Conservation (phyloP, 2,797 vertebrate genomes). For the Anguilla marmorata region DNA sequence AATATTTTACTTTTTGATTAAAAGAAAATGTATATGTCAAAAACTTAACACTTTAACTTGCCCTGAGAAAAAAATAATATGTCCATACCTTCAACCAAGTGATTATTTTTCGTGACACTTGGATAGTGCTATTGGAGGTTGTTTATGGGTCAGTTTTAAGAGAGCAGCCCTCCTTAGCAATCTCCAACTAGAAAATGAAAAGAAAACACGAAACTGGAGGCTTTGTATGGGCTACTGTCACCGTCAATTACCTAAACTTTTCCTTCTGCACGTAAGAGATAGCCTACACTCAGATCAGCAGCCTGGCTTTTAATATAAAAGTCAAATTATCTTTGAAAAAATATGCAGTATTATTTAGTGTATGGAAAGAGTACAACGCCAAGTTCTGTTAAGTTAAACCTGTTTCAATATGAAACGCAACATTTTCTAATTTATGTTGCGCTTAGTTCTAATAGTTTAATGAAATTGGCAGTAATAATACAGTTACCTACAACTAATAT, state of each 20-base stretch:
- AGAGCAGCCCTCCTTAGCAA: conserved; percentile 65
- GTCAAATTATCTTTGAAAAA: background rate
- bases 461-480: background rate
- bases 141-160: conserved; percentile 65
- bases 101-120: conserved; percentile 80
- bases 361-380: background rate
- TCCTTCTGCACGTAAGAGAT: no score
- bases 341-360: background rate
- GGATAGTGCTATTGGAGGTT: conserved; percentile 76
- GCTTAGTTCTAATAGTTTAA: background rate
- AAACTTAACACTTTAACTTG: background rate
- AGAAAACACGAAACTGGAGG: background rate
- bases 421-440: background rate
- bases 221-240: background rate
- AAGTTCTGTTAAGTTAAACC: background rate
- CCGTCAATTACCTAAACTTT: background rate
- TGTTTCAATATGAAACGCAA: background rate
- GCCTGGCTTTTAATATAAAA: background rate
- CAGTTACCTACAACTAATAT: background rate
- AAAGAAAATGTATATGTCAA: background rate
- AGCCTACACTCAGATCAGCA: background rate
- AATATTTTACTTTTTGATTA: background rate
- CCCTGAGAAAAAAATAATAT: conserved; percentile 6
- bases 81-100: conserved; percentile 84
- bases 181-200: conserved; percentile 66